Conservation (phyloP, 2,113 vertebrate species). For the Scartelaos histophorus region DNA sequence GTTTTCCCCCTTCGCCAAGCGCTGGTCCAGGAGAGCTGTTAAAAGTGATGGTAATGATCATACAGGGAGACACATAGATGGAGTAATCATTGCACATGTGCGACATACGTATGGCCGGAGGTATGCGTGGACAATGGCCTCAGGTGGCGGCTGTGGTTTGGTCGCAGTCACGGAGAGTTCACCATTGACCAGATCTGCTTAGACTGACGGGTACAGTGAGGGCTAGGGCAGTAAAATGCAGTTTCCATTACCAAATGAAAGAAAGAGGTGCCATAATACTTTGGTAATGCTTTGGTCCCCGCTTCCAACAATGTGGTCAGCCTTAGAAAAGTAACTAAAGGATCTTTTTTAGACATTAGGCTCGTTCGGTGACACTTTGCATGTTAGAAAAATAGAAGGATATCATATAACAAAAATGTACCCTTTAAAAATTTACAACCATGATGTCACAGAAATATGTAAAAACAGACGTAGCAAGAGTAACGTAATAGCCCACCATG, state of each 20-base stretch:
- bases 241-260: slow-evolving; percentile 1
- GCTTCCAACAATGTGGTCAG: background rate
- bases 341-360: background rate
- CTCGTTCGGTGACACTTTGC: background rate
- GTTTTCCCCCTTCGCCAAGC: slow-evolving; percentile 58
- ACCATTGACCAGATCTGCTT: background rate
- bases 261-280: background rate
- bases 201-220: slow-evolving; percentile 20
- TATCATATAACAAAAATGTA: slow-evolving; percentile 3
- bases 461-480: background rate
- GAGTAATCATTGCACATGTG: slow-evolving; percentile 50
- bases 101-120: slow-evolving; percentile 35
- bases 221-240: background rate
- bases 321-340: background rate
- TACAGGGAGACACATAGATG: slow-evolving; percentile 55
- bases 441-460: background rate
- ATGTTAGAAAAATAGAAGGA: slow-evolving; percentile 1
- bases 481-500: background rate
- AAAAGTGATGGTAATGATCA: slow-evolving; percentile 50
- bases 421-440: slow-evolving; percentile 6
- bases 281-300: slow-evolving; percentile 1
- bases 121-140: slow-evolving; percentile 47
- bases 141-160: slow-evolving; percentile 51
- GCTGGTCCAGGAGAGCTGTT: slow-evolving; percentile 54
- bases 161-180: slow-evolving; percentile 26